phyloP scores from a whole-genome alignment of 2,113 vertebrate genomes.

The Podocnemis expansa region DNA sequence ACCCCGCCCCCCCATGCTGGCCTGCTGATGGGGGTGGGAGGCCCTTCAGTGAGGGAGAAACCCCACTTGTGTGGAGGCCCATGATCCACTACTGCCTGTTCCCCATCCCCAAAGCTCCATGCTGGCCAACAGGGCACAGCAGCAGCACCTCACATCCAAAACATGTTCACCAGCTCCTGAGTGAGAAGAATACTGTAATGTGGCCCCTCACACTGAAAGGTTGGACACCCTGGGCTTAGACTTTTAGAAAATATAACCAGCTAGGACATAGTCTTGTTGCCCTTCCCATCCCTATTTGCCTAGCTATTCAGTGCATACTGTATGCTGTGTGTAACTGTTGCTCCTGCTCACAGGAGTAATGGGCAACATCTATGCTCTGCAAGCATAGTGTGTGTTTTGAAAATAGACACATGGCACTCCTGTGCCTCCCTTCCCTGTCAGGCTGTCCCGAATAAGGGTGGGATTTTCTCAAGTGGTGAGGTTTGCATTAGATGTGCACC shows the following conservation, averaged over 20 bases:
- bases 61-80: too few relatives aligned
- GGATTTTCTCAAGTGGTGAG: neutral
- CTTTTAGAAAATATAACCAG: neutral
- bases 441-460: neutral
- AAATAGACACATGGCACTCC: neutral
- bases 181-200: too few relatives aligned
- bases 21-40: too few relatives aligned
- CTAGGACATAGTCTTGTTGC: neutral
- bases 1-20: too few relatives aligned
- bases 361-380: neutral
- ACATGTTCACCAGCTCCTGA: too few relatives aligned
- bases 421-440: neutral
- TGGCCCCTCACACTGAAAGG: too few relatives aligned
- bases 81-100: too few relatives aligned
- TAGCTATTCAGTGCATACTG: neutral
- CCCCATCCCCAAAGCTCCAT: too few relatives aligned
- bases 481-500: neutral
- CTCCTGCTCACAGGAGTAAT: neutral
- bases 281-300: neutral
- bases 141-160: too few relatives aligned
- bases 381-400: neutral
- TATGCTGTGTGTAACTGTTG: neutral
- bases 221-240: neutral
- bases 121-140: too few relatives aligned
- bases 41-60: too few relatives aligned